Conservation (phyloP, 2,797 vertebrate species). For the Adrianichthys oophorus region DNA sequence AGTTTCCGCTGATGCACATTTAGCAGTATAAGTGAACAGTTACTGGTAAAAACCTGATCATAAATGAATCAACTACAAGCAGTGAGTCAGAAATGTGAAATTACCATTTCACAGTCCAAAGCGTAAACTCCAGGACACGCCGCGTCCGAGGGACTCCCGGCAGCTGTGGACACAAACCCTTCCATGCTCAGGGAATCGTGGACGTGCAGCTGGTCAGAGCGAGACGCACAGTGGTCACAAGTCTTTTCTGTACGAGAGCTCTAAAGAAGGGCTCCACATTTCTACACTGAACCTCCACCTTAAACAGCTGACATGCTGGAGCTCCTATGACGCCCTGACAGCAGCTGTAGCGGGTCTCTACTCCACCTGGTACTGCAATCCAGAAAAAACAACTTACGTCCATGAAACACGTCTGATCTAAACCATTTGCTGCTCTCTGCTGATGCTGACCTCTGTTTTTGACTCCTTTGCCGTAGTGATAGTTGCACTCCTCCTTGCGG, state of each 20-base stretch:
- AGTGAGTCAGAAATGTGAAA: neutral
- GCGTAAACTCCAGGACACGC: conserved; percentile 78
- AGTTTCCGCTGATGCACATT: too few relatives aligned
- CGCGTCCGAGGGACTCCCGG: conserved; percentile 34
- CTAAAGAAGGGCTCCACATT: neutral
- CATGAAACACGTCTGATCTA: neutral
- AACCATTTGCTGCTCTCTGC: neutral
- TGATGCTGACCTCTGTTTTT: conserved; percentile 72
- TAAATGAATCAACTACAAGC: too few relatives aligned
- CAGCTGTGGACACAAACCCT: conserved; percentile 77
- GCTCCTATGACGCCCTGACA: conserved; percentile 82
- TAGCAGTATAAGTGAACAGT: too few relatives aligned
- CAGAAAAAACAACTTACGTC: neutral
- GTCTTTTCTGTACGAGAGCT: neutral
- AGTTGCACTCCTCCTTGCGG: conserved; percentile 82
- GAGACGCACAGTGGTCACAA: neutral
- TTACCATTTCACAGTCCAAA: conserved; percentile 82
- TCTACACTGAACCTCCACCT: conserved; percentile 59
- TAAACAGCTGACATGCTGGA: conserved; percentile 80
- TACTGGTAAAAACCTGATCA: too few relatives aligned
- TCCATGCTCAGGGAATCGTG: conserved; percentile 78
- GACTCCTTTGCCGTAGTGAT: conserved; percentile 81
- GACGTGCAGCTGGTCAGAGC: conserved; percentile 78
- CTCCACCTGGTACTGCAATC: conserved; percentile 77
- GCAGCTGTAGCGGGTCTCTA: conserved; percentile 83